Base-by-base conservation (phyloP, 1,140 invertebrate genomes). In the Ooceraea biroi region DNA sequence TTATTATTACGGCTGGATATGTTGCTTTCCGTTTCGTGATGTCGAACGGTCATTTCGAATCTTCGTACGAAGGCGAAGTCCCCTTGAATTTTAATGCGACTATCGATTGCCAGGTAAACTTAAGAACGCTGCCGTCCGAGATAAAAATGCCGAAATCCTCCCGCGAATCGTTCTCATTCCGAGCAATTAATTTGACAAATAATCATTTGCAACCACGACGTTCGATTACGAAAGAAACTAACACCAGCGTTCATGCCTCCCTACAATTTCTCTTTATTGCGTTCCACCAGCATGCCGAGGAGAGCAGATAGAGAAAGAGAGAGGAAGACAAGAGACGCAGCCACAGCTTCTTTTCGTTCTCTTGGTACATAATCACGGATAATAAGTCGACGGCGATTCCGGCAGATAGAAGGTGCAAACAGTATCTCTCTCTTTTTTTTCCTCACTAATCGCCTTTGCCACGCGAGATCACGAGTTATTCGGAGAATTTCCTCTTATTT, bases 1-100 rank as follows among this genome's bases (percentile, higher is more conserved):
- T 78, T 80, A 80, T 80, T 71, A 80, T 80, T 80, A 80, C 50
- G 27, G 36, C 36, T 22, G 17, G 46, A 19, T 52, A 22, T 55
- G 25, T 44, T 27, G 61, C 52, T 57, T 27, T 44, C 36, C 36
- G 22, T 71, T 44, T 69, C 36, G 22, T 1, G 50, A 71, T 58
- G 30, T 58, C 63, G 25, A 8, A 1, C 65, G 76, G 50, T 10
- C 58, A 36, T 25, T 69, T 69, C 50, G 50, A 78, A 69, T 78
- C 50, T 48, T 57, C 50, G 10, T 41, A 22, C 7, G 14, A 69
- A 10, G 7, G 2, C 36, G 22, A 76, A 46, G 19, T 30, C 19
- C 11, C n/a, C 22, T 71, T 30, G 17, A 46, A 57, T 80, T 46
- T 69, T 4, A 25, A 80, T 22, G 30, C 76, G 30, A 41, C 14